Conservation (phyloP, 2,888 invertebrate species). For the Chalcosyrphus nemorum region DNA sequence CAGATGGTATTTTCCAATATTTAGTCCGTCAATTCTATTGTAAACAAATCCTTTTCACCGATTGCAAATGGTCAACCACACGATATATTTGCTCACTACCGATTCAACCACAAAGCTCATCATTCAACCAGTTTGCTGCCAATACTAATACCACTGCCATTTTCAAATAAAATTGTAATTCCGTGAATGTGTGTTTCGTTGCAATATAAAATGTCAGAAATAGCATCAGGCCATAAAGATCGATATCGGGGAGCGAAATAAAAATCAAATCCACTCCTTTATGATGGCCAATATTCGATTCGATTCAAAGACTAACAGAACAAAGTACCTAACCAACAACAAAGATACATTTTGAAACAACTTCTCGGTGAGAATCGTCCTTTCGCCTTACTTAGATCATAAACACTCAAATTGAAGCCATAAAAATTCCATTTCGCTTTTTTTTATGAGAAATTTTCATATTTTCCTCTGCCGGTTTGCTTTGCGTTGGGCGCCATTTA, state of each 20-base stretch:
- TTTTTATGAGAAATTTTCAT: slow-evolving; percentile 45
- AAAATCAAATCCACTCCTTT: slow-evolving; percentile 45
- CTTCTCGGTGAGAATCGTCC: neutral
- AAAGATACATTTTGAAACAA: neutral
- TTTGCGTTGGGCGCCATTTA: slow-evolving; percentile 38
- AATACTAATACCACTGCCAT: neutral
- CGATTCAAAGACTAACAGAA: neutral
- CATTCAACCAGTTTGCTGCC: neutral
- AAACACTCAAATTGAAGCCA: slow-evolving; percentile 53
- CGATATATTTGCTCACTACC: slow-evolving; percentile 23
- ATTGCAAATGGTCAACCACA: slow-evolving; percentile 65
- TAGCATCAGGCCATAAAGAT: slow-evolving; percentile 18
- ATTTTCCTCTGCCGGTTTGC: slow-evolving; percentile 9
- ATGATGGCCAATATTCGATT: neutral
- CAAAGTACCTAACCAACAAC: neutral
- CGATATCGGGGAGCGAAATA: slow-evolving; percentile 36
- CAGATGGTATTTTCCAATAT: neutral
- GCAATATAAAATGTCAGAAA: slow-evolving; percentile 20
- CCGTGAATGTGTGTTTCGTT: neutral
- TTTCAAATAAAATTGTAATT: slow-evolving; percentile 21
- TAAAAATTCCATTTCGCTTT: slow-evolving; percentile 38
- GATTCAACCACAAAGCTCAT: slow-evolving; percentile 57
- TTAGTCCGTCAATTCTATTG: slow-evolving; percentile 15
- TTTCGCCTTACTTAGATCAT: slow-evolving; percentile 26
- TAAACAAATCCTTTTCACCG: slow-evolving; percentile 38